Percentiles rank a stretch among this genome's conserved stretches.
phyloP scores from a whole-genome alignment of 2,113 vertebrate genomes.

The Cranoglanis bouderius region DNA sequence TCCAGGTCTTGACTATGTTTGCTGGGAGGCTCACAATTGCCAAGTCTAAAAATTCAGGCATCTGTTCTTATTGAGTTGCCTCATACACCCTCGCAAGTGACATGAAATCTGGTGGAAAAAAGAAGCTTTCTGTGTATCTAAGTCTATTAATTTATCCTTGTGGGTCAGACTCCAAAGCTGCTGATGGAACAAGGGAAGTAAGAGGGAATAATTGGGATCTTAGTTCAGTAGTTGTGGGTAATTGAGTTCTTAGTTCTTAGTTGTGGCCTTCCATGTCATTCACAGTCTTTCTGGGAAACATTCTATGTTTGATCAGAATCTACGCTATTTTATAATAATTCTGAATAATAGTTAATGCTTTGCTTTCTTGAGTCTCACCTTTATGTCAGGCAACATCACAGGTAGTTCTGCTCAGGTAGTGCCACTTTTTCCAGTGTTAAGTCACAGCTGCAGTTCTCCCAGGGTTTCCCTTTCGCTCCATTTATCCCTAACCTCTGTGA shows the following conservation, averaged over 20 bases:
- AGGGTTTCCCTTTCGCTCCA: slow-evolving; percentile 46
- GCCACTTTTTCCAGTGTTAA: slow-evolving; percentile 34
- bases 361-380: neutral
- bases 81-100: neutral
- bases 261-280: neutral
- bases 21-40: slow-evolving; percentile 53
- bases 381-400: neutral
- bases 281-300: neutral
- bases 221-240: neutral
- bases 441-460: slow-evolving; percentile 22
- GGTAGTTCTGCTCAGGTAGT: slow-evolving; percentile 20
- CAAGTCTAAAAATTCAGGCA: neutral
- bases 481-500: slow-evolving; percentile 63
- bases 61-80: neutral
- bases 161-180: neutral
- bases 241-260: neutral
- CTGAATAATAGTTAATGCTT: neutral
- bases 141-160: neutral
- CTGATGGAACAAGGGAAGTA: neutral
- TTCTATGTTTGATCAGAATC: neutral
- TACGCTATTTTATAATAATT: neutral
- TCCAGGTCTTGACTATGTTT: slow-evolving; percentile 47
- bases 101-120: slow-evolving; percentile 10
- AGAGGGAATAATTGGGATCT: neutral
- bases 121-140: neutral